A percentile compares a stretch with the other conserved stretches of the same genome.
phyloP scores from a whole-genome alignment of 23 tunicate species.

The Diplosoma virens region DNA sequence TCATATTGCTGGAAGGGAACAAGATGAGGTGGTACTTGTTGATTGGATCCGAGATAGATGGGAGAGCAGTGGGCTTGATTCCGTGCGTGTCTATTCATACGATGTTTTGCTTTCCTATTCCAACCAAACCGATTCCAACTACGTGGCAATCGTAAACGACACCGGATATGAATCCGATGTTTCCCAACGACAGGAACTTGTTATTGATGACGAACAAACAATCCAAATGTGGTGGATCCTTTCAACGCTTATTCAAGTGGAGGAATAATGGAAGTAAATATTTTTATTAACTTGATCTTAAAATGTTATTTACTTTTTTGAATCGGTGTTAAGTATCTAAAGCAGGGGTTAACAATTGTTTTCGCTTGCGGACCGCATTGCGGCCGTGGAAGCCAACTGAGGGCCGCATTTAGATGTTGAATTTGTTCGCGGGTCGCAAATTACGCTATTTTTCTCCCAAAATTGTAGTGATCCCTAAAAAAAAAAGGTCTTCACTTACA shows the following conservation, averaged over 20 bases:
- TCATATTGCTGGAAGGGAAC: slow-evolving; percentile 73
- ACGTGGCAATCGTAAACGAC: slow-evolving; percentile 26
- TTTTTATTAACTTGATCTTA: too few species aligned
- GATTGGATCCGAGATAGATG: slow-evolving; percentile 43
- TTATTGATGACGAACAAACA: slow-evolving; percentile 62
- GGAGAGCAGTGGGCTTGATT: slow-evolving; percentile 48
- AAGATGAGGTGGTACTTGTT: slow-evolving; percentile 57
- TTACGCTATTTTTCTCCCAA: too few species aligned
- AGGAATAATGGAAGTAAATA: slow-evolving; percentile 57
- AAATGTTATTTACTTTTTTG: too few species aligned
- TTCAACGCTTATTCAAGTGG: slow-evolving; percentile 75
- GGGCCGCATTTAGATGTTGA: too few species aligned
- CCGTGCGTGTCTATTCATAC: slow-evolving; percentile 50
- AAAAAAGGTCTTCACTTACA: too few species aligned
- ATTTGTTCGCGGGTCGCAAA: too few species aligned
- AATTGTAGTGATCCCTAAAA: too few species aligned
- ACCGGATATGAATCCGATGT: slow-evolving; percentile 41
- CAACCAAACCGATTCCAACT: slow-evolving; percentile 60
- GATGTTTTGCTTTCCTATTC: slow-evolving; percentile 86
- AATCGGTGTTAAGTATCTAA: too few species aligned
- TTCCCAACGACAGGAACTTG: slow-evolving; percentile 60
- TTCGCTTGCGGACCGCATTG: too few species aligned
- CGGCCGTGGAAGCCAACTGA: too few species aligned
- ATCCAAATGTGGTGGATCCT: slow-evolving; percentile 76
- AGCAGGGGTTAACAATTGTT: too few species aligned